These are phyloP conservation scores for Stomatorhinus walkeri DNA, from an alignment of 2,797 vertebrate genomes.

Conservation along the genomic window DNA sequence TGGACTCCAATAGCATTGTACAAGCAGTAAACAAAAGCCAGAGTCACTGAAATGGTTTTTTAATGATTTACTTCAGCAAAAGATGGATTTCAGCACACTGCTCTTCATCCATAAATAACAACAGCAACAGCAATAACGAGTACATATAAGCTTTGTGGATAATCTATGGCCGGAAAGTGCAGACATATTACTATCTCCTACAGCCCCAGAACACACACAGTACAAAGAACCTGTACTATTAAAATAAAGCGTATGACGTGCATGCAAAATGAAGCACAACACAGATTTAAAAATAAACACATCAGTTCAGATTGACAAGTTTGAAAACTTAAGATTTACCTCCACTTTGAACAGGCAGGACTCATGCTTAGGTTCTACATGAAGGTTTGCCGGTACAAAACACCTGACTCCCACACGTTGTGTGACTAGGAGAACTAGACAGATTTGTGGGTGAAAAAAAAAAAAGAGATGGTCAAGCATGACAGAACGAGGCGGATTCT, in stretches of 20 bases:
- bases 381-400: background rate
- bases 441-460: conserved; percentile 1
- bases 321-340: conserved; percentile 38
- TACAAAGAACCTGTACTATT: background rate
- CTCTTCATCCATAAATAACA: background rate
- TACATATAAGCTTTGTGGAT: background rate
- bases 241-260: background rate
- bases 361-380: conserved; percentile 36
- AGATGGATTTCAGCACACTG: background rate
- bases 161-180: background rate
- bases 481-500: conserved; percentile 23
- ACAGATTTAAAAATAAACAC: background rate
- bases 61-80: background rate
- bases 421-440: background rate
- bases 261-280: background rate
- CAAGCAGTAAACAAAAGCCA: background rate
- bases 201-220: background rate
- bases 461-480: background rate
- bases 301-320: background rate
- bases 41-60: background rate
- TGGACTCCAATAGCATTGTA: background rate
- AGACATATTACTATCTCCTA: background rate
- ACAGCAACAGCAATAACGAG: background rate
- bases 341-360: conserved; percentile 33
- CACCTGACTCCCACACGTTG: conserved; percentile 15